phyloP scores from a whole-genome alignment of 2,113 vertebrate species.

The Pachypanchax playfairii region DNA sequence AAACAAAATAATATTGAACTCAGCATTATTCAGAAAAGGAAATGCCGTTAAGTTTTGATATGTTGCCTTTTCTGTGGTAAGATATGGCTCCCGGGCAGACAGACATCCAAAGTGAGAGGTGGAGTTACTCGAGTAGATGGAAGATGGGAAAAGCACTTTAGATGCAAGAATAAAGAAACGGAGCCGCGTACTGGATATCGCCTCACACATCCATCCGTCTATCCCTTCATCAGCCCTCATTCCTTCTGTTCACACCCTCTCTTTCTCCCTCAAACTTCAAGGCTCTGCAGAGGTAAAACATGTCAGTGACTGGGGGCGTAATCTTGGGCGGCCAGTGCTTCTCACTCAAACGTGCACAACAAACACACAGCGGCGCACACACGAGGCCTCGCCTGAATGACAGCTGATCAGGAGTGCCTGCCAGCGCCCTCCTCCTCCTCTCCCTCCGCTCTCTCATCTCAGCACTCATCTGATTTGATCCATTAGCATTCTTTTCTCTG shows the following conservation, averaged over 20 bases:
- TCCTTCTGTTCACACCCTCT: slow-evolving; percentile 53
- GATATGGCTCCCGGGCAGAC: slow-evolving; percentile 68
- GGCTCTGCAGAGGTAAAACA: slow-evolving; percentile 72
- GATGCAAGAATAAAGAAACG: slow-evolving; percentile 64
- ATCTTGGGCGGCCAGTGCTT: slow-evolving; percentile 77
- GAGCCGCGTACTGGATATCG: slow-evolving; percentile 61
- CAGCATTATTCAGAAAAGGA: slow-evolving; percentile 82
- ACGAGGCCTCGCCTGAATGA: slow-evolving; percentile 65
- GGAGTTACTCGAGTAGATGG: slow-evolving; percentile 55
- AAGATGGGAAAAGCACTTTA: slow-evolving; percentile 55
- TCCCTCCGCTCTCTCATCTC: slow-evolving; percentile 64
- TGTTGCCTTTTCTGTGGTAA: slow-evolving; percentile 72
- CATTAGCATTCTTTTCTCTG: slow-evolving; percentile 75
- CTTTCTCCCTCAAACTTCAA: slow-evolving; percentile 78
- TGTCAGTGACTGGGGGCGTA: slow-evolving; percentile 72
- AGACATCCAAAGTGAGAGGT: slow-evolving; percentile 68
- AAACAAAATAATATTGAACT: slow-evolving; percentile 84
- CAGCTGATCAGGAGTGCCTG: slow-evolving; percentile 76
- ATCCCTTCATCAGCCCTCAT: slow-evolving; percentile 56
- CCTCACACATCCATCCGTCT: slow-evolving; percentile 72
- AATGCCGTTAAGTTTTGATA: slow-evolving; percentile 78
- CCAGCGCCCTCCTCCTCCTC: slow-evolving; percentile 53
- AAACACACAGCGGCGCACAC: slow-evolving; percentile 62
- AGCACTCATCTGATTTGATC: slow-evolving; percentile 75
- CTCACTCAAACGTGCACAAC: slow-evolving; percentile 63